phyloP scores from a whole-genome alignment of 2,797 vertebrate genomes.

The Phrynocephalus forsythii region DNA sequence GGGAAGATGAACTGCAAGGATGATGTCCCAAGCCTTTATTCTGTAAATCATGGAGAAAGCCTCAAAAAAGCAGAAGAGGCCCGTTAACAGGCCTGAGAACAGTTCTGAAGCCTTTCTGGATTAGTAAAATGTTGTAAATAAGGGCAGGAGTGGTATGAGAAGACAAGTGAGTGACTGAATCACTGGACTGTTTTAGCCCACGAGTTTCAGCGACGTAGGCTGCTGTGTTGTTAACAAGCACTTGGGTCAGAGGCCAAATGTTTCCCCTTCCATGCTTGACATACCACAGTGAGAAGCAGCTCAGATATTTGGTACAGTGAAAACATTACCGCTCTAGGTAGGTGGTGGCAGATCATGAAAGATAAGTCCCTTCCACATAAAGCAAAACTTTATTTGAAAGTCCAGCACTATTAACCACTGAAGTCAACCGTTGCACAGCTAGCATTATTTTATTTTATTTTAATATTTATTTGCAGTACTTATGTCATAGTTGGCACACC shows the following conservation, averaged over 20 bases:
- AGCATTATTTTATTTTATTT: background rate
- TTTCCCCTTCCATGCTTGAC: constrained; percentile 59
- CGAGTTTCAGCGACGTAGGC: constrained; percentile 52
- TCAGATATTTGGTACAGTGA: constrained; percentile 46
- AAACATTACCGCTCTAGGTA: constrained; percentile 26
- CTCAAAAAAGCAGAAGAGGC: constrained; percentile 45
- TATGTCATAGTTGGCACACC: background rate
- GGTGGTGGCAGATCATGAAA: background rate
- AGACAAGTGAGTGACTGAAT: constrained; percentile 46
- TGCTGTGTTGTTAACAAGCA: constrained; percentile 51
- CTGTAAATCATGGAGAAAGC: rapidly evolving
- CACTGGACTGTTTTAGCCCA: constrained; percentile 58
- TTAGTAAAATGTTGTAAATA: constrained; percentile 55
- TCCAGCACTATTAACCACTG: background rate
- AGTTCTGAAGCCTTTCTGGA: background rate
- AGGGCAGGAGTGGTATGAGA: constrained; percentile 42
- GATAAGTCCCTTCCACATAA: background rate
- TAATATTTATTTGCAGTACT: background rate
- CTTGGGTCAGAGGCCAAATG: constrained; percentile 68
- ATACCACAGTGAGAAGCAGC: constrained; percentile 43
- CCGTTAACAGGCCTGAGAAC: constrained; percentile 28
- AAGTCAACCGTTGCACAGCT: background rate
- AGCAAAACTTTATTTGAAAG: background rate
- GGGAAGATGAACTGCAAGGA: constrained; percentile 1
- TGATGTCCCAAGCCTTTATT: background rate